phyloP scores from a whole-genome alignment of 2,113 vertebrate species.

The Leptosomus discolor region DNA sequence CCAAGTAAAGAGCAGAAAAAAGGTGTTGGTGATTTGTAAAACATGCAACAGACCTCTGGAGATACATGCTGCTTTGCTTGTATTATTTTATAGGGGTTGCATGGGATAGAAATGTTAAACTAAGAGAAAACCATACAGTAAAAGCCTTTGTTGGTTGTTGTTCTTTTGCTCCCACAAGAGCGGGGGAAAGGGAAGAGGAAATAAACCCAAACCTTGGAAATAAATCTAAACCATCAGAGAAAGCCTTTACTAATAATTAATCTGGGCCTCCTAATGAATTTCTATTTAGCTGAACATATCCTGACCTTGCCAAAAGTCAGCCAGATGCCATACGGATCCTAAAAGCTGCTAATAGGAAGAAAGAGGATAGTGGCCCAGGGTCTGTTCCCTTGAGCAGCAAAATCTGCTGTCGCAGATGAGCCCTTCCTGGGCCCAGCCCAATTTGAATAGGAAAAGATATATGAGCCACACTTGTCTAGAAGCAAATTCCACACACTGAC shows the following conservation, averaged over 20 bases:
- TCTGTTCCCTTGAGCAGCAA: neutral
- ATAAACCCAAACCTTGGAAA: neutral
- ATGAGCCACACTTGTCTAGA: neutral
- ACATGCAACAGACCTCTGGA: neutral
- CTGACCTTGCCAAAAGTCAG: neutral
- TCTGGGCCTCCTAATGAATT: neutral
- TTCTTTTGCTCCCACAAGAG: neutral
- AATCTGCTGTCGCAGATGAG: rapidly evolving
- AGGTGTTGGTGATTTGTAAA: neutral
- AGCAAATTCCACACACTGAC: neutral
- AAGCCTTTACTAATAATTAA: neutral
- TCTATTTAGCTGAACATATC: neutral
- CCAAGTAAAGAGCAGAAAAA: neutral
- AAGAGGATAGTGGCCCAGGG: neutral
- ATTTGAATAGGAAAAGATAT: neutral
- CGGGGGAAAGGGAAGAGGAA: neutral
- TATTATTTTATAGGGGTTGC: neutral
- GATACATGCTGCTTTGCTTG: neutral
- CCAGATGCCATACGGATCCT: neutral
- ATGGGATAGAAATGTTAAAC: neutral
- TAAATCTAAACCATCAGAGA: neutral
- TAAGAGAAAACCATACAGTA: neutral
- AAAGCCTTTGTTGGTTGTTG: neutral
- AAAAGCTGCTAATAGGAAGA: neutral
- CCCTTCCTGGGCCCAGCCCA: neutral